These are phyloP conservation scores for Tragelaphus buxtoni DNA, from an alignment of 2,113 vertebrate genomes.

Conservation along the genomic window DNA sequence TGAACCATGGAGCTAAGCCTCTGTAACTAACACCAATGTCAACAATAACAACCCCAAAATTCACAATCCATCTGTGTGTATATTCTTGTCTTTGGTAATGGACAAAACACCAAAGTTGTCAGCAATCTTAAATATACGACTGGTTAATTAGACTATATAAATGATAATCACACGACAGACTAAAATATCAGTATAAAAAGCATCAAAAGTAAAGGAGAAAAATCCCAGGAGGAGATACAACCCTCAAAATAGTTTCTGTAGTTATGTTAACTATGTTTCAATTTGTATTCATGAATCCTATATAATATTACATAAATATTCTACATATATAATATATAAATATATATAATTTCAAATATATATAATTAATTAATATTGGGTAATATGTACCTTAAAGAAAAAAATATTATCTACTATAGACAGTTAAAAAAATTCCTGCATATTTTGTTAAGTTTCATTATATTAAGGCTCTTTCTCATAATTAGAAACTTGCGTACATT, in stretches of 20 bases:
- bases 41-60: background rate
- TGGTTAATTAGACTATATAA: background rate
- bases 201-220: background rate
- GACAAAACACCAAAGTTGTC: background rate
- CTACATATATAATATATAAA: background rate
- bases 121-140: background rate
- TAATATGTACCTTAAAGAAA: slow-evolving; percentile 26
- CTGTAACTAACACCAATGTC: background rate
- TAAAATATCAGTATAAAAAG: slow-evolving; percentile 12
- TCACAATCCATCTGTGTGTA: background rate
- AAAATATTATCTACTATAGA: background rate
- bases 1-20: background rate
- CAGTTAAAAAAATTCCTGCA: background rate
- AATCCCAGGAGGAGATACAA: background rate
- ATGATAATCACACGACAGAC: background rate
- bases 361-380: background rate
- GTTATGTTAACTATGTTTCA: slow-evolving; percentile 4
- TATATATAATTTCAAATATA: background rate
- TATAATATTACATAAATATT: background rate
- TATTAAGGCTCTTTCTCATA: too few species aligned
- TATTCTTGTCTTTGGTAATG: background rate
- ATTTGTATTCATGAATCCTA: slow-evolving; percentile 9
- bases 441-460: too few species aligned
- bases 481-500: too few species aligned
- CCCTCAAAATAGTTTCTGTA: background rate